Conservation (phyloP, 2,888 invertebrate species). For the Odontocolon sp. region DNA sequence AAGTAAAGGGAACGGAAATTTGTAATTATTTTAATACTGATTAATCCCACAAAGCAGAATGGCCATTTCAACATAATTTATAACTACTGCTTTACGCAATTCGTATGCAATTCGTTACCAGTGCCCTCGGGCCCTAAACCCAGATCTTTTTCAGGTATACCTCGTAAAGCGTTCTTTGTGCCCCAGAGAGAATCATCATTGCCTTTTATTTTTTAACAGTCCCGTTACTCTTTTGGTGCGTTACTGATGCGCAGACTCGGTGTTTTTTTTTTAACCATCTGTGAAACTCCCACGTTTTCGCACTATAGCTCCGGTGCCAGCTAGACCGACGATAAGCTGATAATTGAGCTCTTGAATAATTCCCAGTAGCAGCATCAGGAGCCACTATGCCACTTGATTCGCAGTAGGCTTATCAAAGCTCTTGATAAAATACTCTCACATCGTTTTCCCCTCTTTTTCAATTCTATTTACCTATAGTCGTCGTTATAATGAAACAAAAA, state of each 20-base stretch:
- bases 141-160: slow-evolving; percentile 1
- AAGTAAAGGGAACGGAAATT: no score
- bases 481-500: background rate
- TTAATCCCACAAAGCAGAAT: no score
- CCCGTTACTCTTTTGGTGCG: slow-evolving; percentile 35
- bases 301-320: slow-evolving; percentile 67
- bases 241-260: slow-evolving; percentile 24
- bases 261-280: slow-evolving; percentile 65
- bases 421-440: background rate
- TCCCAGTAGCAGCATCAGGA: slow-evolving; percentile 66
- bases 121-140: slow-evolving; percentile 10
- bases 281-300: slow-evolving; percentile 72
- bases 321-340: slow-evolving; percentile 78
- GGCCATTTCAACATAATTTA: no score
- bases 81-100: no score
- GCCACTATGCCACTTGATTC: slow-evolving; percentile 37
- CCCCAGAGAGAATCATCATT: slow-evolving; percentile 28
- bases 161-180: background rate
- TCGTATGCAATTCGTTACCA: background rate
- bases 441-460: background rate
- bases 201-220: slow-evolving; percentile 42
- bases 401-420: slow-evolving; percentile 34
- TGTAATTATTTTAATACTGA: no score
- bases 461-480: background rate
- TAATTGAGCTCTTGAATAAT: slow-evolving; percentile 79